Percentiles rank a stretch among this genome's conserved stretches.
These are phyloP conservation scores for Holacanthella duospinosa DNA, from an alignment of 2,888 invertebrate genomes.

Conservation along the genomic window DNA sequence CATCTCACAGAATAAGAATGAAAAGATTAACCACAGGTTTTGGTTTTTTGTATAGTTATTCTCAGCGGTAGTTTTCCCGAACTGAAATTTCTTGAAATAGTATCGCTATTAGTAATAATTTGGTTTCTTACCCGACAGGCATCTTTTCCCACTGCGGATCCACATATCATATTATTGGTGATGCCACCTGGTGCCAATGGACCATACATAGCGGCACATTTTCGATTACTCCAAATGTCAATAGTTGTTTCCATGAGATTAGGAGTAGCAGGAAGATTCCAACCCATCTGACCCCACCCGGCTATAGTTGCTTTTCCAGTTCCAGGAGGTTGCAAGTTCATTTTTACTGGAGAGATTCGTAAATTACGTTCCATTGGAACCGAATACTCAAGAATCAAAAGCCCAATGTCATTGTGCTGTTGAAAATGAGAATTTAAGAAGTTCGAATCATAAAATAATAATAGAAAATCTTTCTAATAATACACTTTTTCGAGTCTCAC, in stretches of 20 bases:
- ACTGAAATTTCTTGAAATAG: too few relatives aligned
- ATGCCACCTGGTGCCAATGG: constrained; percentile 1
- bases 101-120: too few relatives aligned
- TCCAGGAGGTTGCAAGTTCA: background rate
- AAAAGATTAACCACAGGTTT: background rate
- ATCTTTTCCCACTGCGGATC: background rate
- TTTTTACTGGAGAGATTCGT: background rate
- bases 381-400: background rate
- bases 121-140: background rate
- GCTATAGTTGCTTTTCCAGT: background rate
- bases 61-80: too few relatives aligned
- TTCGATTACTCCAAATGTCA: background rate
- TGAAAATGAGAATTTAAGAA: background rate
- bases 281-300: background rate
- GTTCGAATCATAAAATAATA: too few relatives aligned
- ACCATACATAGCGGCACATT: background rate
- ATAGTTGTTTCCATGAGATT: constrained; percentile 1
- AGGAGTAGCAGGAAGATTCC: background rate
- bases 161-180: background rate
- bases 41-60: too few relatives aligned
- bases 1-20: background rate
- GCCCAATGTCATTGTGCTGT: background rate
- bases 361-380: background rate
- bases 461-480: background rate
- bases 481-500: background rate